Evolutionary conservation across 1,140 invertebrate genomes (phyloP), one percentile per base, ranked within the genome.

Genomic region (Dendrolimus punctatus): DNA sequence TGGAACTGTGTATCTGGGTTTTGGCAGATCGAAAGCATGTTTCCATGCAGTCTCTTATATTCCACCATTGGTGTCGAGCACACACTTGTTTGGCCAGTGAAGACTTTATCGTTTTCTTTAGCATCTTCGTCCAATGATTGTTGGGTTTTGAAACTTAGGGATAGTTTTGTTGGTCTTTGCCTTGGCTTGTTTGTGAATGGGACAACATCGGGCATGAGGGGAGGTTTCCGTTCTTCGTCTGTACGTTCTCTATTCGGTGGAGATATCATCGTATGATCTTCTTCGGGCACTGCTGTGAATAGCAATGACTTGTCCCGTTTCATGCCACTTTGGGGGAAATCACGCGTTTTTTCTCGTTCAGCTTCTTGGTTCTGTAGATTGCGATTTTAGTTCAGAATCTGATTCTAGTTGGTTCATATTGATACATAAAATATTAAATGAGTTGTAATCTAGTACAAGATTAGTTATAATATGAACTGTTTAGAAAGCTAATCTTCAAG

Each of bases 221-320:
- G 73, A 0, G 76, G 60, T 68, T 80, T 79, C 66, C 61, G 67
- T 58, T 70, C 58, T 51, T 76, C 66, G 7, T 64, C 57, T 54
- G 57, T 40, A 70, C 66, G 38, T 64, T 76, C 66, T 66, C 61
- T 57, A 66, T 76, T 71, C 6, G 76, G 79, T 5, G 74, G 78
- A 4, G 74, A 83, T 53, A 75, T 85, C 71, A 81, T 82, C 39
- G 74, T 86, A 62, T 87, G 88, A 42, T 90, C 90, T 73, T 94
- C 93, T 83, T 95, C 93, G 4, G 93, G 93, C 38, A 94, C 92
- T 3, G 91, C 89, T 0, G 93, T 94, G 58, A 95, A 95, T 38
- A 95, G 91, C 2, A 93, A 77, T 0, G 93, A 94, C 51, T 92
- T 91, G 69, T 95, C 93, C 37, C 93, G 87, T 77, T 94, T 95